A percentile compares a stretch with the other conserved stretches of the same genome.
These are phyloP conservation scores for Dolichotis patagonum DNA, from an alignment of 2,113 vertebrate species.

Conservation along the genomic window DNA sequence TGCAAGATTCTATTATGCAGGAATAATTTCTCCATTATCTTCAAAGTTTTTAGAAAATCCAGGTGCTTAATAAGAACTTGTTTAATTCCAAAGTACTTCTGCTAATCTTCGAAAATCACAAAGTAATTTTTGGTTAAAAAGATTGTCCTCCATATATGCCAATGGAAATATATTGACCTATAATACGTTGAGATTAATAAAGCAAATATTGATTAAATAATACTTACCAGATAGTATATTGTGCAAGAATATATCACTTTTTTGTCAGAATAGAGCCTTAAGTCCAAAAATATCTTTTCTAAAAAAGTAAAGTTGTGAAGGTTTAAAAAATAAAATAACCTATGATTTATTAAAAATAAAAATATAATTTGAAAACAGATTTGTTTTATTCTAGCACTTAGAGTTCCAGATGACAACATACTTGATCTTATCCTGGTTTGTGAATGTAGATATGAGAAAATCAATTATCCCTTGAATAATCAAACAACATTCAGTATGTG, in stretches of 20 bases:
- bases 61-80: not conserved
- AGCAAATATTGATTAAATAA: not conserved
- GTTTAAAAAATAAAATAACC: not conserved
- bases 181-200: not conserved
- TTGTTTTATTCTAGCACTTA: not conserved
- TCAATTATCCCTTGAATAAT: constrained; percentile 8
- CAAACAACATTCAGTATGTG: not conserved
- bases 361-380: not conserved
- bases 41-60: not conserved
- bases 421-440: not conserved
- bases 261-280: not conserved
- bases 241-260: not conserved
- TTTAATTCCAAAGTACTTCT: not conserved
- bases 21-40: not conserved
- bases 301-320: not conserved
- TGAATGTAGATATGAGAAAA: not conserved
- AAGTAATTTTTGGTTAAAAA: not conserved
- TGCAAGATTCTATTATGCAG: not conserved
- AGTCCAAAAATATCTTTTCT: not conserved
- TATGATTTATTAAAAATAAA: not conserved
- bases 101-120: not conserved
- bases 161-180: not conserved
- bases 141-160: not conserved
- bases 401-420: not conserved
- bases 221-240: not conserved